These are phyloP conservation scores for Aphaenogaster floridana DNA, from an alignment of 1,140 invertebrate genomes.

Conservation along the genomic window DNA sequence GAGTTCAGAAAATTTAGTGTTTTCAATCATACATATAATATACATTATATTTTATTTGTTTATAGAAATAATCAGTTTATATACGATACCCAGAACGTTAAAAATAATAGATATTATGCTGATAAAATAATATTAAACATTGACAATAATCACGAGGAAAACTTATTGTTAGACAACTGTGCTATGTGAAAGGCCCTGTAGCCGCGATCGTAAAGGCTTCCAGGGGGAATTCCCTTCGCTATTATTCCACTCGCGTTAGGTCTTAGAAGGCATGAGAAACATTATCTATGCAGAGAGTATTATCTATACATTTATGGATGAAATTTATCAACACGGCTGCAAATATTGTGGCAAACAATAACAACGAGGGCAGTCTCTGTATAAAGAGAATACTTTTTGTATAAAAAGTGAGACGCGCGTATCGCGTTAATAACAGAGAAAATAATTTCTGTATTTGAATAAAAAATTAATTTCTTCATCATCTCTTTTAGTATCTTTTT, in stretches of 20 bases:
- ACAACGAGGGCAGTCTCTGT: background rate
- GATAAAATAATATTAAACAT: background rate
- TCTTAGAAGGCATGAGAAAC: slow-evolving; percentile 40
- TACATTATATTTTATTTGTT: background rate
- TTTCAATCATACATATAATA: background rate
- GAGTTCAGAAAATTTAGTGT: background rate
- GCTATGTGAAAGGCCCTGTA: slow-evolving; percentile 10
- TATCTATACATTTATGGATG: slow-evolving; percentile 64
- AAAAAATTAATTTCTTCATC: slow-evolving; percentile 15
- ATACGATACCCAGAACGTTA: background rate
- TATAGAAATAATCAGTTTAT: background rate
- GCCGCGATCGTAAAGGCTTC: slow-evolving; percentile 28
- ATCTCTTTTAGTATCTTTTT: background rate
- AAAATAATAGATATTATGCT: background rate
- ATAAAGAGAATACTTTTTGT: slow-evolving; percentile 7
- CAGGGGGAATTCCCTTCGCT: slow-evolving; percentile 42
- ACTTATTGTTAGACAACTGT: background rate
- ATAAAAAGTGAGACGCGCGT: background rate
- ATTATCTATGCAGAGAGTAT: slow-evolving; percentile 41
- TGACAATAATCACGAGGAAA: background rate
- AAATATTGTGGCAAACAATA: slow-evolving; percentile 17
- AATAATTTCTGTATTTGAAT: background rate
- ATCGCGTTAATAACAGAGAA: background rate
- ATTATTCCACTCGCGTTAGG: slow-evolving; percentile 55
- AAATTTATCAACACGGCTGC: slow-evolving; percentile 50